Evolutionary conservation across 2,797 vertebrate genomes (phyloP), one percentile per base, ranked within the genome.

Genomic region (Mormyrops attenuatus): DNA sequence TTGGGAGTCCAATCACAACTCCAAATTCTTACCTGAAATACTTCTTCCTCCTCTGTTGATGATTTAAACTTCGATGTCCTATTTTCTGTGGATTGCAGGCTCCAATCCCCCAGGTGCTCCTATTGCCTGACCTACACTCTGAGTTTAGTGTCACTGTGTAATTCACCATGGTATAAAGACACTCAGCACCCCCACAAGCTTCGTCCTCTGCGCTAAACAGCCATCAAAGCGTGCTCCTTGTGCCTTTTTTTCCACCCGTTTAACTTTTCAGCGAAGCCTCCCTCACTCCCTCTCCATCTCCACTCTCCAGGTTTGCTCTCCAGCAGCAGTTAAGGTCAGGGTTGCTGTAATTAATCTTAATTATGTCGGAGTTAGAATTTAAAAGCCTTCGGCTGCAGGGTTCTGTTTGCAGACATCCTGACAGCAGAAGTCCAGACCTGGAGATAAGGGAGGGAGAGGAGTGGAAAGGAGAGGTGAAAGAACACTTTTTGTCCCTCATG

Each of bases 291-390:
- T 88, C 73, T 15, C 80, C 20, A 57, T 50, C n/a, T 66, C 50
- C 26, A 6, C n/a, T 63, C 22, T 85, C 41, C 34, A 26, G 20
- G 52, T 84, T 60, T 84, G 77, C 38, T 41, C 77, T 52, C 52
- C 30, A 60, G 38, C n/a, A 80, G 34, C 52, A 60, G n/a, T 60
- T 84, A 41, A 38, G 77, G 73, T 89, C 77, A 89, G 34, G 77
- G 49, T 7, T 22, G 38, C 38, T n/a, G 60, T 84, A 84, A 89
- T 89, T 89, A 44, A 84, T 89, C 52, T 89, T 60, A 11, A 89
- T 60, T 89, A 89, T 49, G 77, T 47, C 85, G 2, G 69, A 88
- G 30, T 55, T 11, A 55, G 50, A 38, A 77, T 38, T 80, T 53
- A 55, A 17, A 88, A 77, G 47, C 7, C 44, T 6, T 15, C 22